Conservation (phyloP, 2,888 invertebrate species). For the Lepidonotus clava region DNA sequence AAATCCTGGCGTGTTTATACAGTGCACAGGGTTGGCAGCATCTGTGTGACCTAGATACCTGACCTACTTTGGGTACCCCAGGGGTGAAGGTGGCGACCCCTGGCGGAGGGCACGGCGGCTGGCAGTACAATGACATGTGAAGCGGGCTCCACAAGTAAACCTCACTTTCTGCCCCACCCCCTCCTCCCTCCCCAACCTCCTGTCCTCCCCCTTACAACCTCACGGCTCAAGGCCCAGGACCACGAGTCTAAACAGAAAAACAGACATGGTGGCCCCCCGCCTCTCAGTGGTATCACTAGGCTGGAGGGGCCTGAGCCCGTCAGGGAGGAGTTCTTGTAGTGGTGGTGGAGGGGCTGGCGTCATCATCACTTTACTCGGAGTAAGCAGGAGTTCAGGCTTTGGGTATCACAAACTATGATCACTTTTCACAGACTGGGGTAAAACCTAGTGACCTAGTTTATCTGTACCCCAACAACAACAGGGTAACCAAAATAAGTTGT, state of each 20-base stretch:
- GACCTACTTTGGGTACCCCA: constrained; percentile 22
- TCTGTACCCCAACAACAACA: no score
- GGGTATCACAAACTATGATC: no score
- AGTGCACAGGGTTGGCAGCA: neutral
- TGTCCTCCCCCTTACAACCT: neutral
- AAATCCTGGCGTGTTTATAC: neutral
- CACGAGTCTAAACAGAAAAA: constrained; percentile 20
- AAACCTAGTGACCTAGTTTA: no score
- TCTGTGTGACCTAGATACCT: constrained; percentile 13
- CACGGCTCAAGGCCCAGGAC: neutral
- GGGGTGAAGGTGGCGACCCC: constrained; percentile 37
- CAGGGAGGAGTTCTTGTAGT: no score
- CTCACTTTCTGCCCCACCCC: neutral
- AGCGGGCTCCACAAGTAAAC: neutral
- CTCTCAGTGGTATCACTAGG: neutral
- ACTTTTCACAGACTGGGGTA: no score
- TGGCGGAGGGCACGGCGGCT: constrained; percentile 33
- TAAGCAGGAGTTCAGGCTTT: no score
- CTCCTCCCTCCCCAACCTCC: neutral
- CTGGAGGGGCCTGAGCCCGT: no score
- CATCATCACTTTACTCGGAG: no score
- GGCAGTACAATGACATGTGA: constrained; percentile 22
- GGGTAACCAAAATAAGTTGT: no score
- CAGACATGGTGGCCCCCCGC: neutral
- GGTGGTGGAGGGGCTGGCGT: no score